Evolutionary conservation across 2,797 vertebrate species (phyloP).

Genomic region (Oryzias dopingdopingensis): DNA sequence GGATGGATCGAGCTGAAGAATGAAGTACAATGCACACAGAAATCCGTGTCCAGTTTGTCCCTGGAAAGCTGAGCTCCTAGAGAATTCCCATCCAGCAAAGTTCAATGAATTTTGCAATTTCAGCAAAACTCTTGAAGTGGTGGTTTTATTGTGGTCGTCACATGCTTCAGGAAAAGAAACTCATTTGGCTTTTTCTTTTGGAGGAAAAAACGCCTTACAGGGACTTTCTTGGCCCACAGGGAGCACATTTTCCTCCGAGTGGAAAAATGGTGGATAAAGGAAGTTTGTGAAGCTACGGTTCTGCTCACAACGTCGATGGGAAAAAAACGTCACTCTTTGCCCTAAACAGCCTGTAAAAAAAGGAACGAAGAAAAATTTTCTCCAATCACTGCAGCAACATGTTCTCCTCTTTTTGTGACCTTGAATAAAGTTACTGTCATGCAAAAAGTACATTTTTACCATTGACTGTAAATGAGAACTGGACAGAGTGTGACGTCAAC

Average conservation of each 20-base stretch:
- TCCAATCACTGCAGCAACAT: slow-evolving; percentile 52
- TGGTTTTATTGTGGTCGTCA: slow-evolving; percentile 32
- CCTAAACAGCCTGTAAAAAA: slow-evolving; percentile 52
- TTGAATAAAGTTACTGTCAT: too few relatives aligned
- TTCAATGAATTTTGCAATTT: slow-evolving; percentile 5
- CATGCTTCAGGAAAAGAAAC: slow-evolving; percentile 27
- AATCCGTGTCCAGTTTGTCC: slow-evolving; percentile 31
- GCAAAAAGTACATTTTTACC: too few relatives aligned
- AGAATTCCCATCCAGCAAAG: slow-evolving; percentile 42
- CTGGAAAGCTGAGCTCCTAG: slow-evolving; percentile 38
- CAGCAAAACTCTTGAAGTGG: slow-evolving; percentile 15
- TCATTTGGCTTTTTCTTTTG: slow-evolving; percentile 18
- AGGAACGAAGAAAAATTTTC: slow-evolving; percentile 65
- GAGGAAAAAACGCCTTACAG: slow-evolving; percentile 32
- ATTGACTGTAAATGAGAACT: too few relatives aligned
- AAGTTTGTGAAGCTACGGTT: slow-evolving; percentile 43
- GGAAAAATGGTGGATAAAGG: slow-evolving; percentile 45
- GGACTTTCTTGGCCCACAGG: slow-evolving; percentile 31
- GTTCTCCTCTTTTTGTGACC: slow-evolving; percentile 44
- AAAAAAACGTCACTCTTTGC: slow-evolving; percentile 39
- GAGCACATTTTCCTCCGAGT: slow-evolving; percentile 42
- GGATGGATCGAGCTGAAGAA: slow-evolving; percentile 53
- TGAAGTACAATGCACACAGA: slow-evolving; percentile 54
- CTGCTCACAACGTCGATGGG: slow-evolving; percentile 36
- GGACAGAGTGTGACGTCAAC: too few relatives aligned